A percentile compares a stretch with the other conserved stretches of the same genome.
These are phyloP conservation scores for Drosophila arawakana DNA, from an alignment of 1,140 invertebrate genomes.

Conservation along the genomic window DNA sequence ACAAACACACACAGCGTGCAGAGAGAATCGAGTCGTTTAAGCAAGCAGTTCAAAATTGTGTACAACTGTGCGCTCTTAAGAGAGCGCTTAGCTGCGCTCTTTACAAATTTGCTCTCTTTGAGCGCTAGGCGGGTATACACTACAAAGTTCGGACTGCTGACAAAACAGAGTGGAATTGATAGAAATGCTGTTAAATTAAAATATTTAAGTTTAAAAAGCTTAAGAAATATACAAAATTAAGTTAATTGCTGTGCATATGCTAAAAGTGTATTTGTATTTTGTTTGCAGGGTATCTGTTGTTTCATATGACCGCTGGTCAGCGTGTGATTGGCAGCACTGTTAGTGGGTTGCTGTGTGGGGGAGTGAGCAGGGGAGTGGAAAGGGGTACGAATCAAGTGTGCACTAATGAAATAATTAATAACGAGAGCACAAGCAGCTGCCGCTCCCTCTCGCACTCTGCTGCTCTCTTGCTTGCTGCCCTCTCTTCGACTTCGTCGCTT, in stretches of 20 bases:
- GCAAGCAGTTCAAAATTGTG: constrained; percentile 53
- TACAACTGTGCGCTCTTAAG: constrained; percentile 30
- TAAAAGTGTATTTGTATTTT: too few species aligned
- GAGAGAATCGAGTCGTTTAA: not conserved
- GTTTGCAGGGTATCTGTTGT: not conserved
- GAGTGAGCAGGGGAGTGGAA: not conserved
- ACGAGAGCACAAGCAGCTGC: constrained; percentile 54
- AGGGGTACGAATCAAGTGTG: constrained; percentile 56
- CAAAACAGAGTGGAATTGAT: not conserved
- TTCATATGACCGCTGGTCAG: not conserved
- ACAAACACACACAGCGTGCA: constrained; percentile 20
- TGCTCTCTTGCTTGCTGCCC: not conserved
- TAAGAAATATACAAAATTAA: not conserved
- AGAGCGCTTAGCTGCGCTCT: constrained; percentile 16
- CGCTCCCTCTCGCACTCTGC: not conserved
- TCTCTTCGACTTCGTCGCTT: not conserved
- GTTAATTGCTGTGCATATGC: not conserved
- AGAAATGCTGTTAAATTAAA: not conserved
- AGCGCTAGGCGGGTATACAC: constrained; percentile 6
- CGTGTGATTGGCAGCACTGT: constrained; percentile 2
- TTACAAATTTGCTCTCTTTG: not conserved
- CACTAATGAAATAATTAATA: constrained; percentile 76
- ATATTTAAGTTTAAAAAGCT: not conserved
- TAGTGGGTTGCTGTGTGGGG: not conserved
- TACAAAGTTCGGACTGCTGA: constrained; percentile 4